These are phyloP conservation scores for Drosophila simulans DNA, from an alignment of 1,140 invertebrate species.

Conservation along the genomic window DNA sequence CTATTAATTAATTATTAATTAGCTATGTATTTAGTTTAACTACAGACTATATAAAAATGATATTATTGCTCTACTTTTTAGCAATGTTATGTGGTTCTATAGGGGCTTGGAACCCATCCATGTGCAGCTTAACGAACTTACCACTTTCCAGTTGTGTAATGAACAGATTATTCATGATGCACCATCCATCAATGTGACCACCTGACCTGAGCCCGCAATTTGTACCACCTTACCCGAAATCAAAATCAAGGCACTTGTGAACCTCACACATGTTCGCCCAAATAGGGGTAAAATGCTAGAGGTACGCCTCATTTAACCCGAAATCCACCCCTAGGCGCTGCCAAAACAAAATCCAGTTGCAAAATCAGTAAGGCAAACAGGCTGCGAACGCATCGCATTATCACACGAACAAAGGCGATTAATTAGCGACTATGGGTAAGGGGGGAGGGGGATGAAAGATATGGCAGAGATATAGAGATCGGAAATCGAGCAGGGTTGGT, in stretches of 20 bases:
- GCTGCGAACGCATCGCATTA: constrained; percentile 64
- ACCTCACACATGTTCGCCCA: constrained; percentile 66
- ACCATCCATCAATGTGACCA: constrained; percentile 54
- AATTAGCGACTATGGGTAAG: constrained; percentile 51
- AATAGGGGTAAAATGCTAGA: constrained; percentile 15
- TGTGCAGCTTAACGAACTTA: background rate
- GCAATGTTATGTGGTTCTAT: background rate
- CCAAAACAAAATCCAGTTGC: constrained; percentile 45
- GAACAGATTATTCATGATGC: constrained; percentile 5
- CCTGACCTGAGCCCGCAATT: constrained; percentile 29
- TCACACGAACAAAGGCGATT: constrained; percentile 80
- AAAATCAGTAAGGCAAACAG: constrained; percentile 74
- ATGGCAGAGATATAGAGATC: background rate
- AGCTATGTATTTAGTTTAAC: no score
- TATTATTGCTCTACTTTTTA: no score
- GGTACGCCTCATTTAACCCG: constrained; percentile 65
- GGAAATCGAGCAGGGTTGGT: constrained; percentile 12
- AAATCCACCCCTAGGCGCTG: constrained; percentile 52
- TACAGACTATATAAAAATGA: background rate
- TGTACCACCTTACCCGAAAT: constrained; percentile 55
- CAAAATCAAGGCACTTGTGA: constrained; percentile 68
- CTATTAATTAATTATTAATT: no score
- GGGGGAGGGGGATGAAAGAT: constrained; percentile 5
- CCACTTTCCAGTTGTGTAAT: constrained; percentile 8
- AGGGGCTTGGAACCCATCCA: constrained; percentile 6